phyloP scores from a whole-genome alignment of 2,113 vertebrate species.

The Heteronetta atricapilla region DNA sequence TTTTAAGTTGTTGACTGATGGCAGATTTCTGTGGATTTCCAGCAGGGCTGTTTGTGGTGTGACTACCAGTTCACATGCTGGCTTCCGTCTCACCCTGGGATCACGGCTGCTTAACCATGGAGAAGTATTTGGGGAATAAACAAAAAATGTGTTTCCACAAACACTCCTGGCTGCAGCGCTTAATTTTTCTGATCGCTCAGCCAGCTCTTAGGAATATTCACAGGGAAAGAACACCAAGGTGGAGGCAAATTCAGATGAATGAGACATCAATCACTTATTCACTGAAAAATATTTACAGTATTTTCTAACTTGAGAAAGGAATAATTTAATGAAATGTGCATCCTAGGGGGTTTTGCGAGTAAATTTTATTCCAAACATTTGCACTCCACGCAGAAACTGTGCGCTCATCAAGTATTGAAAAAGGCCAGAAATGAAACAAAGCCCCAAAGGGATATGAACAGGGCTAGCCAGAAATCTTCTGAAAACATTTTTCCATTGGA shows the following conservation, averaged over 20 bases:
- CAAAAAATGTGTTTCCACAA: background rate
- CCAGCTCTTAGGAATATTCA: background rate
- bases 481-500: background rate
- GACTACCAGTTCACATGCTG: background rate
- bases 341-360: background rate
- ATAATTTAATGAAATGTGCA: background rate
- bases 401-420: background rate
- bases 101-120: background rate
- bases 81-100: background rate
- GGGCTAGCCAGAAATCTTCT: background rate
- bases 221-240: slow-evolving; percentile 9
- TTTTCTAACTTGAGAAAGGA: background rate
- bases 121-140: background rate
- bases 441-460: background rate
- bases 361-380: background rate
- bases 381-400: background rate
- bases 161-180: background rate
- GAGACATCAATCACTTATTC: slow-evolving; percentile 18
- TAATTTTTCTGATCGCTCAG: background rate
- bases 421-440: background rate
- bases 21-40: background rate
- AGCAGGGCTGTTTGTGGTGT: background rate
- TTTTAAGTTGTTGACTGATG: background rate
- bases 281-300: slow-evolving; percentile 3
- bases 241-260: slow-evolving; percentile 18